Base-by-base conservation (phyloP, 2,888 invertebrate genomes). In the Hyposoter dolosus region DNA sequence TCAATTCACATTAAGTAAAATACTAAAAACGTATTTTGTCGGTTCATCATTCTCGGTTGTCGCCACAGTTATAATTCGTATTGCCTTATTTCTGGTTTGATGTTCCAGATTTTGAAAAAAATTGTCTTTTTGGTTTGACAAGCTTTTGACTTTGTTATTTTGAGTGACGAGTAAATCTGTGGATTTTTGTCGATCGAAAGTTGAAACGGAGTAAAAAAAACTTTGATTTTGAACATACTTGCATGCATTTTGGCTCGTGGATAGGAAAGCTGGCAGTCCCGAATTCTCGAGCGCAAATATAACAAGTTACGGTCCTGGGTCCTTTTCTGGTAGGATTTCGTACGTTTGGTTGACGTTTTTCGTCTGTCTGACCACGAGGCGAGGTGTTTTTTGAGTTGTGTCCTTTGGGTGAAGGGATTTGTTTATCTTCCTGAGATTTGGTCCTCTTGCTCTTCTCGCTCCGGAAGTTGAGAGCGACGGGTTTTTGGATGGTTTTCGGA, bases 191-290 rank as follows among this genome's bases (percentile, higher is more conserved):
- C 10, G 40, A 32, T 9, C 23, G 12, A 66, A 53, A n/a, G 17
- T 40, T 32, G 17, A 43, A 1, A 35, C 5, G n/a, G n/a, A 47
- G 0, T 43, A 35, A 0, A 17, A 28, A 17, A 68, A 50, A 72
- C 17, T 19, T 0, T 15, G 15, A 60, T 28, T 60, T 28, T 6
- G 28, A 60, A 50, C 56, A n/a, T 92, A 96, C 96, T 95, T 95
- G 94, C 87, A 96, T 92, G 91, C 96, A 97, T 90, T 96, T 96
- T 0, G 96, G 96, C 91, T 96, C 96, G 91, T 97, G 96, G 86
- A 96, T 95, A 7, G 95, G 94, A 86, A 96, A 95, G 19, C 96
- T 96, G 66, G 96, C 95, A 5, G 95, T 95, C 6, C 96, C 96
- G 92, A 96, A 96, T 91, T 96, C 96, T 78, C 96, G 94, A 4